phyloP scores from a whole-genome alignment of 2,888 invertebrate genomes.

The Dioctria rufipes region DNA sequence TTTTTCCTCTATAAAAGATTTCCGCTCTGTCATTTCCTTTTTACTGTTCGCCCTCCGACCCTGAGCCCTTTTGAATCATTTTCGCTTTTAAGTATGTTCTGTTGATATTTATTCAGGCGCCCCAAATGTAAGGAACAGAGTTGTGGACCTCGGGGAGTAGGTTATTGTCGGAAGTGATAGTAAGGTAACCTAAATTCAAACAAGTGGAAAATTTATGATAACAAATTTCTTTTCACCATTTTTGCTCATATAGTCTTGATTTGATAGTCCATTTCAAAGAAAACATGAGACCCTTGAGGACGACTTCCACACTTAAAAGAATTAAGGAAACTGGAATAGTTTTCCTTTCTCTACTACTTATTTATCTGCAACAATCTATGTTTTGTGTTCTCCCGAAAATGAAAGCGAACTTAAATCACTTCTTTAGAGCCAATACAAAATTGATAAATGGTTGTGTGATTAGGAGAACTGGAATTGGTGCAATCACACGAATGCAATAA shows the following conservation, averaged over 20 bases:
- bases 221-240: constrained; percentile 45
- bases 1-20: constrained; percentile 42
- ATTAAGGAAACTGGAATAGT: constrained; percentile 18
- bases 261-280: not conserved
- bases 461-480: constrained; percentile 24
- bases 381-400: not conserved
- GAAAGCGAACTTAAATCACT: not conserved
- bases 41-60: not conserved
- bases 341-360: not conserved
- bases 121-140: not conserved
- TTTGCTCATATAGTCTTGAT: constrained; percentile 42
- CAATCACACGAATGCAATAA: constrained; percentile 41
- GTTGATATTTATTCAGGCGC: constrained; percentile 51
- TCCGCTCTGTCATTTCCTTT: constrained; percentile 53
- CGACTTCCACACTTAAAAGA: constrained; percentile 37
- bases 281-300: constrained; percentile 33
- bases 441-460: constrained; percentile 54
- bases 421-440: constrained; percentile 34
- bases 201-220: constrained; percentile 58
- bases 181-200: constrained; percentile 49
- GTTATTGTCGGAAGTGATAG: constrained; percentile 27
- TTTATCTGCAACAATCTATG: constrained; percentile 14
- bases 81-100: constrained; percentile 21
- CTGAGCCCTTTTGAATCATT: not conserved
- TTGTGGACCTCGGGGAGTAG: not conserved